Evolutionary conservation across 1,140 invertebrate genomes (phyloP).

Genomic region (Subanguina moxae): DNA sequence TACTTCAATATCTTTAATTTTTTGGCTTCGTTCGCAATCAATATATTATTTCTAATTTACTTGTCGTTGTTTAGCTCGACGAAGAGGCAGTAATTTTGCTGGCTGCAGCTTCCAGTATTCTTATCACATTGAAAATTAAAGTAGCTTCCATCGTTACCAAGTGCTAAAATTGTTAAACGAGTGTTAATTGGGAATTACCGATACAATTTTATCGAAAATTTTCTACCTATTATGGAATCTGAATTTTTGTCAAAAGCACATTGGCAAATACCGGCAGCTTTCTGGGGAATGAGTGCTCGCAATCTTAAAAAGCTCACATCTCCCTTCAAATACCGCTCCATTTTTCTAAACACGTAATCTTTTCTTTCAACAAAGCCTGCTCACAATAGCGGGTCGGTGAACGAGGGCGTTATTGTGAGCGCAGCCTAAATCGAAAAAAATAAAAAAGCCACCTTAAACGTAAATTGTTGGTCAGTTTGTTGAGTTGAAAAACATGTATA

Average conservation of each 20-base stretch:
- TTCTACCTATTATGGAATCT: conserved; percentile 12
- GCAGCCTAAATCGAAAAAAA: too few relatives aligned
- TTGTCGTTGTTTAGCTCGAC: conserved; percentile 2
- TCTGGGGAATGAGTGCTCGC: not conserved
- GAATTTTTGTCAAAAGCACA: conserved; percentile 20
- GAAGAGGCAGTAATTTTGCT: conserved; percentile 10
- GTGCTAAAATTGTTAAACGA: conserved; percentile 11
- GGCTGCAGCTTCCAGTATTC: not conserved
- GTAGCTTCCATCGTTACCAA: conserved; percentile 27
- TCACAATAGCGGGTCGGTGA: too few relatives aligned
- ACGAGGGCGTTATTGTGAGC: too few relatives aligned
- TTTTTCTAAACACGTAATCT: conserved; percentile 13
- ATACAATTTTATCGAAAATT: conserved; percentile 4
- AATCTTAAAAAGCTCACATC: conserved; percentile 24
- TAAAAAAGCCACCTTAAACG: not conserved
- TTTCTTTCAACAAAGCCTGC: not conserved
- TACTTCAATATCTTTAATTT: not conserved
- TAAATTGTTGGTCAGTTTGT: conserved; percentile 13
- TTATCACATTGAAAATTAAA: conserved; percentile 27
- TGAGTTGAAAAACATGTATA: conserved; percentile 19
- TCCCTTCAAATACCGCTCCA: conserved; percentile 28
- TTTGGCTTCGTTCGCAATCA: not conserved
- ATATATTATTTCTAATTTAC: not conserved
- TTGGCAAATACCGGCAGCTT: conserved; percentile 18
- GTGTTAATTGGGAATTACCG: not conserved